Conservation (phyloP, 2,113 vertebrate species). For the Eulemur rufifrons region DNA sequence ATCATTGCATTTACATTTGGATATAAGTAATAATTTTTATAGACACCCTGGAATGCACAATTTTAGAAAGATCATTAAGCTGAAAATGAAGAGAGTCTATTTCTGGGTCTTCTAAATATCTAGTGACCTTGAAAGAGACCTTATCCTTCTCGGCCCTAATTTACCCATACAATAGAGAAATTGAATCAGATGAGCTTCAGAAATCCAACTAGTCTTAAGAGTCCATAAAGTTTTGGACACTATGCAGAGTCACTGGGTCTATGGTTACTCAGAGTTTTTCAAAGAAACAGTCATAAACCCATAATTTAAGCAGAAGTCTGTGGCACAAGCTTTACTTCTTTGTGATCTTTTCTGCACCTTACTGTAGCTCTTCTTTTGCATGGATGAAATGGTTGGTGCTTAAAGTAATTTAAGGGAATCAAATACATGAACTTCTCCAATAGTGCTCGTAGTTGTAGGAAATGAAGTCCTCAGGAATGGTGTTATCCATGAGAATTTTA, state of each 20-base stretch:
- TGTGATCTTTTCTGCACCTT: neutral
- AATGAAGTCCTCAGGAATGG: slow-evolving; percentile 62
- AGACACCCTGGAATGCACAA: neutral
- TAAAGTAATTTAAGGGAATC: neutral
- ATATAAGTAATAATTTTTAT: neutral
- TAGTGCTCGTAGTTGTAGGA: neutral
- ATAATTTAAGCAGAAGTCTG: neutral
- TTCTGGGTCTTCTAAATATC: neutral
- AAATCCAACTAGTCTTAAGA: neutral
- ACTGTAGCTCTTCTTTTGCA: neutral
- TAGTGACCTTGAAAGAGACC: neutral
- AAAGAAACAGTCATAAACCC: neutral
- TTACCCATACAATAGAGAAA: neutral
- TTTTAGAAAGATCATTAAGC: neutral
- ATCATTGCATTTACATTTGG: neutral
- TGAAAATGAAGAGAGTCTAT: neutral
- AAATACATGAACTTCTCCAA: slow-evolving; percentile 11
- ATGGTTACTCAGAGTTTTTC: neutral
- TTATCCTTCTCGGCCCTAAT: neutral
- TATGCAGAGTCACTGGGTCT: neutral
- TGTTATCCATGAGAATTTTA: slow-evolving; percentile 5
- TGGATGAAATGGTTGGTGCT: slow-evolving; percentile 23
- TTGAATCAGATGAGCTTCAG: neutral
- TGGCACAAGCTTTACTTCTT: neutral
- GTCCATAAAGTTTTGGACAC: neutral